Evolutionary conservation across 2,888 invertebrate species (phyloP), one percentile per base, ranked within the genome.

Genomic region (Thymelicus acteon): DNA sequence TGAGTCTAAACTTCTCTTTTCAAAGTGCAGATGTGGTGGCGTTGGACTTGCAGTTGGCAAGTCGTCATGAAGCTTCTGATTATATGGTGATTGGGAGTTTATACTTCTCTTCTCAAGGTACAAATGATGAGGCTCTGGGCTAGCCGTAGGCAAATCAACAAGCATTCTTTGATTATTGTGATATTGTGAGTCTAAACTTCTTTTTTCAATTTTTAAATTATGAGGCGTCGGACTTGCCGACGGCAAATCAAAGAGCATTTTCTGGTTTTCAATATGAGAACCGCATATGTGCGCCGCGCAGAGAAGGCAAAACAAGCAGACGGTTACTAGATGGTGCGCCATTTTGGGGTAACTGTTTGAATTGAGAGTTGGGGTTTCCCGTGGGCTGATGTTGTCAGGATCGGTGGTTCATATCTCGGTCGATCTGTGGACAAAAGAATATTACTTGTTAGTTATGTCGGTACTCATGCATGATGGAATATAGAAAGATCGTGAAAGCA

Each of bases 231-330:
- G 54, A 24, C 54, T 54, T 6, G 24, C 54, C 54, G 54, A 24
- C 4, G 54, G 54, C 12, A 54, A 6, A 7, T 54, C 54, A 4
- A 52, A 3, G 1, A 54, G 54, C 54, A 89, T 73, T 74, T 77
- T 81, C 39, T 85, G 82, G 12, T 85, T 78, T 76, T 94, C 95
- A 63, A 95, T 92, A 81, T 97, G 97, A 2, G 97, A 96, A 61
- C 96, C 96, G 82, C 97, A 97, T 0, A 96, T 96, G 81, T 97
- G 97, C 12, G 97, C 96, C 2, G 97, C 97, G 81, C 97, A 97
- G 0, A 97, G 90, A 62, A 97, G 94, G 82, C 97, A 97, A 79
- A 97, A 96, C 88, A 97, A 96, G 83, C 97, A 97, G n/a, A 97
- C 97, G 13, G 97, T 96, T 78, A 97, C 95, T 72, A 97, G 93